Conservation (phyloP, 2,113 vertebrate species). For the Gnathonemus echidnorhynchus region DNA sequence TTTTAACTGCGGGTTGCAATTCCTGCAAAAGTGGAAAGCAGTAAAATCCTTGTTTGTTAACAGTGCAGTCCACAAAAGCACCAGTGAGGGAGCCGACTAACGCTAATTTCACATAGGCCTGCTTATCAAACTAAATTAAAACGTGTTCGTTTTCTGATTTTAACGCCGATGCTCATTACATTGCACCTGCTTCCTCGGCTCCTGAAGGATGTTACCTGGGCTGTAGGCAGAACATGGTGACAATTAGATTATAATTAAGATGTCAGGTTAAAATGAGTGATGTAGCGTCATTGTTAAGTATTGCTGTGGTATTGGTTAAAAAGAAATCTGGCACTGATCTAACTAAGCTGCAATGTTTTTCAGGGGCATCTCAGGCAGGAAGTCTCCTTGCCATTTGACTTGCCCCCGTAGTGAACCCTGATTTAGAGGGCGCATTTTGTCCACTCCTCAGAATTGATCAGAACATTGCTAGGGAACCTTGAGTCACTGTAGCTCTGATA, state of each 20-base stretch:
- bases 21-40: not conserved
- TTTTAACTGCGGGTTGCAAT: not conserved
- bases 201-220: slow-evolving; percentile 21
- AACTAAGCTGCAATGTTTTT: slow-evolving; percentile 21
- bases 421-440: slow-evolving; percentile 13
- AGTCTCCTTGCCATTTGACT: slow-evolving; percentile 1
- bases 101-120: slow-evolving; percentile 12
- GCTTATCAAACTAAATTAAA: slow-evolving; percentile 26
- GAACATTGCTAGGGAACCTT: not conserved
- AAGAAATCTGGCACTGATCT: slow-evolving; percentile 19
- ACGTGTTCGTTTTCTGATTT: slow-evolving; percentile 15
- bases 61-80: not conserved
- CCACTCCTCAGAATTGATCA: slow-evolving; percentile 34
- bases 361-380: not conserved
- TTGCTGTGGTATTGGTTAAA: slow-evolving; percentile 9
- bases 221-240: slow-evolving; percentile 13
- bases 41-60: not conserved
- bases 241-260: slow-evolving; percentile 35
- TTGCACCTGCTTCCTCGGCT: slow-evolving; percentile 17
- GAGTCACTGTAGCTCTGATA: too few relatives aligned
- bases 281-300: slow-evolving; percentile 20
- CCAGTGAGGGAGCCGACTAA: not conserved
- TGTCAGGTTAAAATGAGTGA: slow-evolving; percentile 23
- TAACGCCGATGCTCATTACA: slow-evolving; percentile 23
- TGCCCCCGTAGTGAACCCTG: slow-evolving; percentile 12